Evolutionary conservation across 2,113 vertebrate species (phyloP), one percentile per base, ranked within the genome.

Genomic region (Grammomys surdaster): DNA sequence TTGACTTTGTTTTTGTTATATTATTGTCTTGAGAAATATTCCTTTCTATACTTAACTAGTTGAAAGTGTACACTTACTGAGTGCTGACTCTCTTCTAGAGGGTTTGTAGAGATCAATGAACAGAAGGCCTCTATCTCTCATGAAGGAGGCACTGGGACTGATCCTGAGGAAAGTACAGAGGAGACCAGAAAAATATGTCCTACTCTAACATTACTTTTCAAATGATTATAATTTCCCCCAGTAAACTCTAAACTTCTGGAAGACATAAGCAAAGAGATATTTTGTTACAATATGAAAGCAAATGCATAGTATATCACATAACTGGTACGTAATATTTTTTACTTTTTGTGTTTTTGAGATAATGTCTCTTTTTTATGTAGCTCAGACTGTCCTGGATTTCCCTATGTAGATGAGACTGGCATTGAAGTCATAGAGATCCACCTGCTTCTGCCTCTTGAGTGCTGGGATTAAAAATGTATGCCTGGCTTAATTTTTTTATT

Each of bases 171-270:
- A 76, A 76, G 31, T 56, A 12, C 9, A 6, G 14, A 84, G 17
- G n/a, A 36, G 20, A 65, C 22, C 36, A 84, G 75, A 70, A 95
- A 75, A 17, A 9, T 63, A 54, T 89, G 88, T 89, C 8, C 40
- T 78, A 87, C 40, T 90, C 48, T 92, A 92, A 63, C 43, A 22
- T 94, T 86, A 86, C 48, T 87, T 96, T 93, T 87, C 51, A 93
- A 94, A 33, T 33, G 36, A 96, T 89, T 87, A 65, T 84, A 22
- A 81, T 48, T 78, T 94, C 70, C 77, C 80, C 65, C 43, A 80
- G 20, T 40, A 54, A 22, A 67, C 54, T 94, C 36, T 60, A 73
- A 77, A 19, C 40, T 94, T 81, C 65, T 48, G 63, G 40, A 94
- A 46, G 43, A 80, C 12, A 96, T 85, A 31, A 88, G 33, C 76